Evolutionary conservation across 2,113 vertebrate genomes (phyloP), one percentile per base, ranked within the genome.

Genomic region (Sapajus apella): DNA sequence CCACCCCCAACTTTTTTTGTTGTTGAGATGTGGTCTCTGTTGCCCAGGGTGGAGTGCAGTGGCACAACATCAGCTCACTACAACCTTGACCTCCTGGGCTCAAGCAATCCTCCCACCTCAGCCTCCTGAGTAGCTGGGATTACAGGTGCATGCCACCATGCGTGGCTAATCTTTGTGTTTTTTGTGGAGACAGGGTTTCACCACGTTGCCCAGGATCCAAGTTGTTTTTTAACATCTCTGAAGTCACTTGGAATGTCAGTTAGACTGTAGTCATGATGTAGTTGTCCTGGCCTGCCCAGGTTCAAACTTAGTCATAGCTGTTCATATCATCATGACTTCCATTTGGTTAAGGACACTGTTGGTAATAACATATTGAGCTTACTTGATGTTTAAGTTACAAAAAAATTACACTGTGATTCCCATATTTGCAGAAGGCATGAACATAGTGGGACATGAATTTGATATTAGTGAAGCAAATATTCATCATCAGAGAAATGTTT

Each of bases 321-420:
- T 50, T 87, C 73, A 21, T 23, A 14, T 21, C 68, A 68, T 76
- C 92, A 89, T 81, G 56, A 81, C 94, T 81, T 94, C 94, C 70
- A 0, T 20, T 18, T 68, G 89, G 87, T 89, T 97, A 96, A 97
- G 75, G 84, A 80, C 37, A 87, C 64, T 91, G 83, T 95, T 96
- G 86, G 17, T 97, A 97, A 97, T 95, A 97, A 96, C 70, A 95
- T 23, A 68, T 89, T 96, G 89, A 91, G 83, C 50, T 95, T 10
- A 84, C 55, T 68, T 95, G 79, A 37, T 80, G 30, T 16, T 68
- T n/a, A 91, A 95, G 87, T 90, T 80, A 56, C 43, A 35, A 94
- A 94, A 94, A 91, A 81, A 14, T 84, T 72, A 68, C 56, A 66
- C 95, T 76, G 37, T 90, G 20, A 10, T 83, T 96, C 94, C n/a